phyloP scores from a whole-genome alignment of 2,888 invertebrate genomes.

The Drosophila aldrichi region DNA sequence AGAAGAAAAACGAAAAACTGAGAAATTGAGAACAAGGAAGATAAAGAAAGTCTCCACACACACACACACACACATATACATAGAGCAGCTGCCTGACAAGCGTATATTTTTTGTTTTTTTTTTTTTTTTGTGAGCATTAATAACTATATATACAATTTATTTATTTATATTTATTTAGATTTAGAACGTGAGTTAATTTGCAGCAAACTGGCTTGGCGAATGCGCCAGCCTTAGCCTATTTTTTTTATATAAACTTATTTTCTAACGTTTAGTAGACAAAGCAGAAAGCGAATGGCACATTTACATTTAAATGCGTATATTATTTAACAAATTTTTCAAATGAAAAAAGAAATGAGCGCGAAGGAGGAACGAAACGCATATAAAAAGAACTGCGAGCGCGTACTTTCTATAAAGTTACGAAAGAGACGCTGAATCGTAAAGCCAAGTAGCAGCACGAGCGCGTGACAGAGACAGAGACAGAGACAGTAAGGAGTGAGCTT shows the following conservation, averaged over 20 bases:
- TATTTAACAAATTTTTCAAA: slow-evolving; percentile 33
- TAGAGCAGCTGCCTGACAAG: slow-evolving; percentile 64
- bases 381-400: slow-evolving; percentile 60
- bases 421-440: slow-evolving; percentile 54
- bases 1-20: background rate
- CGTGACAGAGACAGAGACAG: slow-evolving; percentile 18
- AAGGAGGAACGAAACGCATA: slow-evolving; percentile 44
- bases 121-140: slow-evolving; percentile 62
- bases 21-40: background rate
- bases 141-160: slow-evolving; percentile 79
- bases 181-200: slow-evolving; percentile 71
- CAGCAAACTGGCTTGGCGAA: slow-evolving; percentile 35
- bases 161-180: slow-evolving; percentile 82
- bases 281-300: slow-evolving; percentile 36
- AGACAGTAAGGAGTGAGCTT: slow-evolving; percentile 47
- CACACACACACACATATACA: slow-evolving; percentile 18
- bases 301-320: slow-evolving; percentile 51
- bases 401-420: slow-evolving; percentile 84
- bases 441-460: slow-evolving; percentile 7
- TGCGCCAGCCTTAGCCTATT: slow-evolving; percentile 46
- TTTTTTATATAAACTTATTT: slow-evolving; percentile 46
- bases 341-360: slow-evolving; percentile 31
- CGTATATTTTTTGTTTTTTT: slow-evolving; percentile 79
- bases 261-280: slow-evolving; percentile 40
- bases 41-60: slow-evolving; percentile 11